Base-by-base conservation (phyloP, 2,113 vertebrate genomes). In the Rostratula benghalensis region DNA sequence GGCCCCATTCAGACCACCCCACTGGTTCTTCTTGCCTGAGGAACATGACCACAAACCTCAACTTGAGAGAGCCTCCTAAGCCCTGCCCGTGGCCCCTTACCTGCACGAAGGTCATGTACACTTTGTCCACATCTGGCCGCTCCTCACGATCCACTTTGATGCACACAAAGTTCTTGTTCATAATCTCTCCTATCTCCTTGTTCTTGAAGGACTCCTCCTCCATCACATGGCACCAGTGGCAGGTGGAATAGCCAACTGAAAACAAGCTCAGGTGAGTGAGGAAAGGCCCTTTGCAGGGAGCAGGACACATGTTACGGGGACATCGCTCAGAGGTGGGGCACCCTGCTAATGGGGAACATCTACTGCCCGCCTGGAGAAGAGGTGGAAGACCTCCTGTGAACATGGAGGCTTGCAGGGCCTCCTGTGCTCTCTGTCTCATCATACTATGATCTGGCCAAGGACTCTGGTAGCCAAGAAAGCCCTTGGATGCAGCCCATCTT, bases 221-320 rank as follows among this genome's bases (percentile, higher is more conserved):
- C 99, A 99, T 99, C 75, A 99, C 98, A 4, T 99, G 99, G 95
- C 99, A 99, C 99, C 99, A 99, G 86, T 99, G 99, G 88, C 99
- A 99, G 31, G 99, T 99, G 10, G 99, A 99, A 87, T 99, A 99
- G 20, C 99, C 99, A 95, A 99, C 99, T 99, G 93, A 53, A 97
- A 97, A 82, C 22, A 92, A 92, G 63, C 18, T 57, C 53, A 73
- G 22, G 30, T 0, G 7, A 76, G 87, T 76, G 53, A 95, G 46
- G 54, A 89, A 76, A 48, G 46, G 19, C 30, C 50, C 67, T 80
- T 19, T 50, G 46, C 54, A 70, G 39, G 45, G 21, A 92, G 48
- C 51, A 59, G 43, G 56, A 71, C 69, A 81, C 0, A 0, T 0
- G 0, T 15, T 22, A 76, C 2, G 6, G 70, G 65, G 81, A 48